These are phyloP conservation scores for Ceratoteleas bidentatus DNA, from an alignment of 1,140 invertebrate species.

Conservation along the genomic window DNA sequence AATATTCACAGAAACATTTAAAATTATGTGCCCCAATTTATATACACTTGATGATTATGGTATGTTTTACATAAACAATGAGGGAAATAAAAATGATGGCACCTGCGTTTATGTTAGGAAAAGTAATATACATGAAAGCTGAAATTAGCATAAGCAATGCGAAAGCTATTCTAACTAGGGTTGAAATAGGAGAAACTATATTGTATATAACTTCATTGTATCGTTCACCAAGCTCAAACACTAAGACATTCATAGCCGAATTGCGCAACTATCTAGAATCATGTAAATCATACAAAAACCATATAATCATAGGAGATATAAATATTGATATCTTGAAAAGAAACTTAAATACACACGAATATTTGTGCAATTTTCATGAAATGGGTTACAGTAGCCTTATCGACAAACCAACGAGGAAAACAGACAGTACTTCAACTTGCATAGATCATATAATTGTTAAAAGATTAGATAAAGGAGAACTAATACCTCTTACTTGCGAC, in stretches of 20 bases:
- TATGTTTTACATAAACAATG: not conserved
- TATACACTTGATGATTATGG: not conserved
- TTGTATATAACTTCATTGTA: conserved; percentile 6
- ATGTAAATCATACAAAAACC: not conserved
- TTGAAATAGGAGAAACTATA: not conserved
- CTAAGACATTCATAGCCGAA: not conserved
- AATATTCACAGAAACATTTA: not conserved
- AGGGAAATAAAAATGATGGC: conserved; percentile 17
- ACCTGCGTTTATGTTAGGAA: conserved; percentile 4
- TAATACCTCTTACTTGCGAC: conserved; percentile 3
- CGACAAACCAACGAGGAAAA: conserved; percentile 4
- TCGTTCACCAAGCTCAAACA: not conserved
- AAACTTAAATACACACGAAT: not conserved
- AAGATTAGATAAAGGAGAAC: not conserved
- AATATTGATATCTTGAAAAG: conserved; percentile 18
- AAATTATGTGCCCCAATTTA: not conserved
- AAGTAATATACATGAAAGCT: not conserved
- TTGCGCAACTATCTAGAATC: not conserved
- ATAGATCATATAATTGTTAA: conserved; percentile 24
- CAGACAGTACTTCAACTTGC: not conserved
- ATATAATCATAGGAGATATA: conserved; percentile 13
- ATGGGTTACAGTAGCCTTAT: conserved; percentile 5
- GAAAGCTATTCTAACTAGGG: not conserved
- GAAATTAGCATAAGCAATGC: not conserved
- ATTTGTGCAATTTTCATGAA: conserved; percentile 13